A percentile compares a stretch with the other conserved stretches of the same genome.
These are phyloP conservation scores for Syndactyla subalaris DNA, from an alignment of 2,797 vertebrate species.

Conservation along the genomic window DNA sequence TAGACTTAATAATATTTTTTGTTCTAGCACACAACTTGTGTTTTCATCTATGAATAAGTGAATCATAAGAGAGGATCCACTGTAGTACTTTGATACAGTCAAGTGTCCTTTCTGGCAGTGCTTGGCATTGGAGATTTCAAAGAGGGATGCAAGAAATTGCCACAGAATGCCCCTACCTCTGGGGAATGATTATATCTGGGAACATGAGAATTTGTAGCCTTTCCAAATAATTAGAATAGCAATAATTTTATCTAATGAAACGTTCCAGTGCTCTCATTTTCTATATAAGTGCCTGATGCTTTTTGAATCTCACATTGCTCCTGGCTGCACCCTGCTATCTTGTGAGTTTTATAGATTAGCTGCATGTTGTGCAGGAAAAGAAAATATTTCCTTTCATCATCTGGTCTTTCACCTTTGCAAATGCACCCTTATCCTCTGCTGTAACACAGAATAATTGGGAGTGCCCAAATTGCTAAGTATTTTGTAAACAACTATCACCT, in stretches of 20 bases:
- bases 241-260: constrained; percentile 16
- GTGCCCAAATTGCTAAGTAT: neutral
- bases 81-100: neutral
- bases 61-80: constrained; percentile 8
- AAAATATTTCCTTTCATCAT: neutral
- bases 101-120: neutral
- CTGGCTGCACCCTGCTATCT: neutral
- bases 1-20: constrained; percentile 9
- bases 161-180: neutral
- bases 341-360: constrained; percentile 1
- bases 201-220: neutral
- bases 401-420: constrained; percentile 42
- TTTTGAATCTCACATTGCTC: constrained; percentile 14
- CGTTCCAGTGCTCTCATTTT: neutral
- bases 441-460: constrained; percentile 22
- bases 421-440: neutral
- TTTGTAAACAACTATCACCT: neutral
- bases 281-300: neutral
- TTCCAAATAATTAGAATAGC: neutral
- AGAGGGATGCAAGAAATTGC: neutral
- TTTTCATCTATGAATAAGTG: constrained; percentile 60
- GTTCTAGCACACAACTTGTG: constrained; percentile 41
- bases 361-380: neutral
- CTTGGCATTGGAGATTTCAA: neutral
- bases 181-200: neutral